These are phyloP conservation scores for Drosophila triauraria DNA, from an alignment of 1,140 invertebrate genomes.

Conservation along the genomic window DNA sequence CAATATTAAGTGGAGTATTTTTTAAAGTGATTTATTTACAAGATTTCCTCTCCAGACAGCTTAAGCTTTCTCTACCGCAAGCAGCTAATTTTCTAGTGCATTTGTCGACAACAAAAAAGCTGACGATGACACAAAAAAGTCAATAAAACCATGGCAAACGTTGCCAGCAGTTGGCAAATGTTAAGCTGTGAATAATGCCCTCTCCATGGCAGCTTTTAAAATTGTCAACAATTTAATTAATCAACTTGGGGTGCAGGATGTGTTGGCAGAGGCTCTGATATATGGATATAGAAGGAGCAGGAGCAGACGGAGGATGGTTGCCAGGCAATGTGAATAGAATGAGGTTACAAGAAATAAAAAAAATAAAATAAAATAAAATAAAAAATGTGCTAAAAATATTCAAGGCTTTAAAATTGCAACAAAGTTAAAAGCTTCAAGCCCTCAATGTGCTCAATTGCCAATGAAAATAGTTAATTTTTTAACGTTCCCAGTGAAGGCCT, in stretches of 20 bases:
- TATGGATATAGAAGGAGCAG: background rate
- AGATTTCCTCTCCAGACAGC: background rate
- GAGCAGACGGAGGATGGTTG: background rate
- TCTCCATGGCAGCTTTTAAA: slow-evolving; percentile 68
- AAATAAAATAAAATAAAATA: background rate
- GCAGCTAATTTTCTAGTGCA: slow-evolving; percentile 74
- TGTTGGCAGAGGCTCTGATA: slow-evolving; percentile 11
- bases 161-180: slow-evolving; percentile 36
- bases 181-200: slow-evolving; percentile 76
- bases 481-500: slow-evolving; percentile 12
- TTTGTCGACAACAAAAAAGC: slow-evolving; percentile 54
- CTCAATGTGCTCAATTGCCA: slow-evolving; percentile 65
- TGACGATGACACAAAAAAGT: slow-evolving; percentile 42
- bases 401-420: background rate
- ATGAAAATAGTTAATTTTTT: slow-evolving; percentile 66
- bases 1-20: background rate
- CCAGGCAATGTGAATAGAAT: slow-evolving; percentile 15
- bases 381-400: background rate
- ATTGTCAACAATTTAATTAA: slow-evolving; percentile 83
- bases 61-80: slow-evolving; percentile 14
- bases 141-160: slow-evolving; percentile 62
- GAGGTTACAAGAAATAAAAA: slow-evolving; percentile 21
- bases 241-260: slow-evolving; percentile 52
- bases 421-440: background rate
- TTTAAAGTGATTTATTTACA: background rate